phyloP scores from a whole-genome alignment of 2,113 vertebrate genomes.

The Cricetomys ansorgei region DNA sequence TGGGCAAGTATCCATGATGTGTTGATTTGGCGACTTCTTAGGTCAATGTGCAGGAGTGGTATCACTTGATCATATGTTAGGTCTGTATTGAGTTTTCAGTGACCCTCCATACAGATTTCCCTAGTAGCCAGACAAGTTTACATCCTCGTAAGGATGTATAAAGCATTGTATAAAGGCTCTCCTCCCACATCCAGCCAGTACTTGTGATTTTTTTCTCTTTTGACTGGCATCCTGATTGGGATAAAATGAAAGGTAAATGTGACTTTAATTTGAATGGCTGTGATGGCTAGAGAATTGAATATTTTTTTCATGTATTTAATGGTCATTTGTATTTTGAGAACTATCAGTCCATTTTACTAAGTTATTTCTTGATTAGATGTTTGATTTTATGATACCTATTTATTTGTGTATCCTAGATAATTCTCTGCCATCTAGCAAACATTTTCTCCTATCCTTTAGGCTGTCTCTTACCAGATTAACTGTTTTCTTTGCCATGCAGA shows the following conservation, averaged over 20 bases:
- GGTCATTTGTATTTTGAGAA: not conserved
- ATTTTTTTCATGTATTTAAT: not conserved
- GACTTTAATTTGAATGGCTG: not conserved
- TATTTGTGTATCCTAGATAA: not conserved
- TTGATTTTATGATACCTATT: not conserved
- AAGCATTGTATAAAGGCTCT: not conserved
- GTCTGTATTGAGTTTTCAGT: no score
- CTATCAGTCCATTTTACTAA: not conserved
- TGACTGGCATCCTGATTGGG: not conserved
- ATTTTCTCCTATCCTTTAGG: not conserved
- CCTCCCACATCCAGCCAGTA: not conserved
- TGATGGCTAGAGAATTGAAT: not conserved
- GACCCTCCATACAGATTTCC: not conserved
- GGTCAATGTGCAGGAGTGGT: not conserved
- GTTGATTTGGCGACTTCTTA: not conserved
- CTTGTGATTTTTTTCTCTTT: no score
- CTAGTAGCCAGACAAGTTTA: not conserved
- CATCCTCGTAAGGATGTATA: not conserved
- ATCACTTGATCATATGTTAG: not conserved
- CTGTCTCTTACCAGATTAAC: not conserved
- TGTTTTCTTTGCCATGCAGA: not conserved
- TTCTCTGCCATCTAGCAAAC: not conserved
- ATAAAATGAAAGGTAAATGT: not conserved
- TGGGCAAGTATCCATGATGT: not conserved
- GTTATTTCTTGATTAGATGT: not conserved